These are phyloP conservation scores for Polietes domitor DNA, from an alignment of 2,888 invertebrate species.

Conservation along the genomic window DNA sequence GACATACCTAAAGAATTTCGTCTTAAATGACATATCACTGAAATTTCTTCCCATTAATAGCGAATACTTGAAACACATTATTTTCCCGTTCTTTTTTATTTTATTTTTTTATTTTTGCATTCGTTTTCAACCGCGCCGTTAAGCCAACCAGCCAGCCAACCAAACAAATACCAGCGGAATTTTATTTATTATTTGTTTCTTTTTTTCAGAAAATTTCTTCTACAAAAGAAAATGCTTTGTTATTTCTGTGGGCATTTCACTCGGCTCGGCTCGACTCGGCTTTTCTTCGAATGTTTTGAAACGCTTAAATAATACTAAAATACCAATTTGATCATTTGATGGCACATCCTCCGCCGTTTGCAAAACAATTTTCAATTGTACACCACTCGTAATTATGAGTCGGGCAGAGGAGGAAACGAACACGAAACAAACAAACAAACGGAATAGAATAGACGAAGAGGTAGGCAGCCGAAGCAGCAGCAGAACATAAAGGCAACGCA, in stretches of 20 bases:
- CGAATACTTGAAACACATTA: constrained; percentile 72
- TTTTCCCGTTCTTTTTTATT: constrained; percentile 10
- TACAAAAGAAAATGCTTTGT: neutral
- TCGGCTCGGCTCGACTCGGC: neutral
- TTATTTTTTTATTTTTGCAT: neutral
- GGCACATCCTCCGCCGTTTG: constrained; percentile 34
- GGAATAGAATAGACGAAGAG: constrained; percentile 9
- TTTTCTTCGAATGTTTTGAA: constrained; percentile 52
- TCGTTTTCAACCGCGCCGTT: neutral
- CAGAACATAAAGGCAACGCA: constrained; percentile 2
- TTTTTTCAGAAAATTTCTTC: neutral
- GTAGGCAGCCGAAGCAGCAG: neutral
- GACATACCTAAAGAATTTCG: constrained; percentile 49
- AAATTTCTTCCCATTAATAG: constrained; percentile 69
- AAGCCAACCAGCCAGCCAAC: neutral
- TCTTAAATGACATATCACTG: constrained; percentile 62
- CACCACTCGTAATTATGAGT: constrained; percentile 55
- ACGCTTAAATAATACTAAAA: constrained; percentile 60
- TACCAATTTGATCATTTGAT: constrained; percentile 51
- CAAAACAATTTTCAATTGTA: constrained; percentile 52
- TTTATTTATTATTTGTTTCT: constrained; percentile 11
- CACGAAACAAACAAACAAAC: neutral
- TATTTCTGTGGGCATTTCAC: neutral
- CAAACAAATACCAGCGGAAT: neutral
- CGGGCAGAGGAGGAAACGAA: neutral